Base-by-base conservation (phyloP, 2,888 invertebrate genomes). In the Synergus laeviventris region DNA sequence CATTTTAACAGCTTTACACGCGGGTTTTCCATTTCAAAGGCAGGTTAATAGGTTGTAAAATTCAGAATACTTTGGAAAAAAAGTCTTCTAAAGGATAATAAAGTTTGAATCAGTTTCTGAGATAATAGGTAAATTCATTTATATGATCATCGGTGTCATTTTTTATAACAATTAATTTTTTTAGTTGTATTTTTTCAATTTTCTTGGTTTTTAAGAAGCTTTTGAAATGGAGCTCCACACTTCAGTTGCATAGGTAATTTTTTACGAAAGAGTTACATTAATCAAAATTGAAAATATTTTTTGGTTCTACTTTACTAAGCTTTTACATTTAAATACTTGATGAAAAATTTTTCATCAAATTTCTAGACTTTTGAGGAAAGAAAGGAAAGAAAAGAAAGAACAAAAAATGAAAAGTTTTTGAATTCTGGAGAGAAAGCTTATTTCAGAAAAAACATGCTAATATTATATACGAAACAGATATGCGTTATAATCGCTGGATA, bases 401-500 rank as follows among this genome's bases (percentile, higher is more conserved):
- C n/a, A n/a, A 24, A 45, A 66, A 66, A 66, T 18, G 42, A 31
- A n/a, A 62, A 62, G 12, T 62, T 62, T 60, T n/a, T 8, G 38
- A 70, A 70, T n/a, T 49, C 12, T 70, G 70, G 7, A 49, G 49
- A 70, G n/a, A 42, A 64, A 42, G 5, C 0, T 64, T 39, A 5
- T 42, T 16, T 39, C 1, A 12, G 38, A 42, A n/a, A 70, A 24
- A 49, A 70, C 70, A 16, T 70, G 31, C 16, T 31, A 36, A 49
- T 18, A n/a, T 49, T n/a, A 70, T 70, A 31, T 70, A 31, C 31
- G 49, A 49, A 70, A 54, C 31, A 70, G 45, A 49, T 70, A 31
- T 70, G 49, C 49, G 31, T 49, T 11, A 49, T 64, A 42, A 61
- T 21, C 14, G 11, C 31, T 49, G 31, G 70, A 21, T 49, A 36